Evolutionary conservation across 2,113 vertebrate species (phyloP).

Genomic region (Dryoscopus gambensis): DNA sequence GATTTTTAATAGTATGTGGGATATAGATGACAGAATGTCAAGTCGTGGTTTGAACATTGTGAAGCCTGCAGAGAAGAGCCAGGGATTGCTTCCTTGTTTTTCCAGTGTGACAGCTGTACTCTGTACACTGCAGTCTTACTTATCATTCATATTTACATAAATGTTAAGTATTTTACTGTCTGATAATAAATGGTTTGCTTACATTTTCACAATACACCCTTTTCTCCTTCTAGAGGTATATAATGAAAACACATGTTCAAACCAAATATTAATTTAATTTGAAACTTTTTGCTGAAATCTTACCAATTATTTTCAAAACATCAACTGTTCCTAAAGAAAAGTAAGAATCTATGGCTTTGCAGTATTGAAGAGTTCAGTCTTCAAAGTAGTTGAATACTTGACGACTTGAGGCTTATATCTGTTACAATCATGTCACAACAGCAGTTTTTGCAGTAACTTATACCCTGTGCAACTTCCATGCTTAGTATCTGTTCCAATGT

Average conservation of each 20-base stretch:
- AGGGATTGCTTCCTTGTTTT: background rate
- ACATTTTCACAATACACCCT: background rate
- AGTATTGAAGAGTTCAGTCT: background rate
- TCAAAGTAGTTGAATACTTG: background rate
- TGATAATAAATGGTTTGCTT: background rate
- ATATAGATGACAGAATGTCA: background rate
- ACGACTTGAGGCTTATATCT: background rate
- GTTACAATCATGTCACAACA: background rate
- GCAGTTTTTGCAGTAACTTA: background rate
- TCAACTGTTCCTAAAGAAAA: background rate
- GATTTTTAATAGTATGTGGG: background rate
- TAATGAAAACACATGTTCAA: background rate
- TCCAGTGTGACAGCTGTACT: background rate
- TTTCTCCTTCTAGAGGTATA: background rate
- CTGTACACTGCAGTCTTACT: background rate
- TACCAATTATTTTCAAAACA: background rate
- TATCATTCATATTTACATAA: background rate
- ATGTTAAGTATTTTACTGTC: background rate
- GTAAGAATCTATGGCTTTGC: background rate
- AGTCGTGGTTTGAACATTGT: fast-evolving
- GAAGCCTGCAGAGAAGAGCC: background rate
- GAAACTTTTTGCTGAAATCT: background rate
- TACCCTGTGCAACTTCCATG: background rate
- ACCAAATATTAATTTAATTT: background rate
- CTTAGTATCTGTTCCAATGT: background rate